phyloP scores from a whole-genome alignment of 1,140 invertebrate species.

The Drosophila bocqueti region DNA sequence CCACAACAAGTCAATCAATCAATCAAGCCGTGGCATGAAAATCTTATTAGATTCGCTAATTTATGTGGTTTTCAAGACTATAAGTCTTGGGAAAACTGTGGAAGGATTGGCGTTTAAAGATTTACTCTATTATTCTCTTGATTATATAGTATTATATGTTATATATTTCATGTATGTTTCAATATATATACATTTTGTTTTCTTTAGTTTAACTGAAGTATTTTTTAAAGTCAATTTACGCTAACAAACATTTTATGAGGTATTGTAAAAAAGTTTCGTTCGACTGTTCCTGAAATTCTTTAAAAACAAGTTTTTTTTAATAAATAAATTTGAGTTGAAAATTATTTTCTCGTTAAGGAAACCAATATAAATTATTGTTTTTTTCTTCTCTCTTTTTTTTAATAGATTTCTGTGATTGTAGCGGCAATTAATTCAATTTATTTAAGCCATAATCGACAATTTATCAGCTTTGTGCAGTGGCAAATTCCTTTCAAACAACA shows the following conservation, averaged over 20 bases:
- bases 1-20: constrained; percentile 48
- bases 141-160: not conserved
- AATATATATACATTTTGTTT: not conserved
- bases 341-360: constrained; percentile 5
- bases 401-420: constrained; percentile 10
- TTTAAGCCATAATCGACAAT: constrained; percentile 16
- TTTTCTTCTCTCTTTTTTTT: not conserved
- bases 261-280: too few species aligned
- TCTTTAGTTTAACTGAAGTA: not conserved
- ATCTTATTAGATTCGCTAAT: constrained; percentile 54
- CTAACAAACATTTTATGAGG: too few species aligned
- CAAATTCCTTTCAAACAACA: constrained; percentile 29
- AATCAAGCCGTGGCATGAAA: constrained; percentile 61
- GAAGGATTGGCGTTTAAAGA: not conserved
- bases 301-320: not conserved
- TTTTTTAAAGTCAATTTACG: too few species aligned
- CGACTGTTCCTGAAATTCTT: not conserved
- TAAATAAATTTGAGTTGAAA: not conserved
- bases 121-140: not conserved
- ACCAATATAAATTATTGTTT: not conserved
- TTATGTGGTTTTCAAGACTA: constrained; percentile 20
- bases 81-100: not conserved
- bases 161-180: too few species aligned
- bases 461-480: constrained; percentile 36
- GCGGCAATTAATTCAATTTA: constrained; percentile 4